Evolutionary conservation across 2,113 vertebrate species (phyloP).

Genomic region (Paedocypris sp.): DNA sequence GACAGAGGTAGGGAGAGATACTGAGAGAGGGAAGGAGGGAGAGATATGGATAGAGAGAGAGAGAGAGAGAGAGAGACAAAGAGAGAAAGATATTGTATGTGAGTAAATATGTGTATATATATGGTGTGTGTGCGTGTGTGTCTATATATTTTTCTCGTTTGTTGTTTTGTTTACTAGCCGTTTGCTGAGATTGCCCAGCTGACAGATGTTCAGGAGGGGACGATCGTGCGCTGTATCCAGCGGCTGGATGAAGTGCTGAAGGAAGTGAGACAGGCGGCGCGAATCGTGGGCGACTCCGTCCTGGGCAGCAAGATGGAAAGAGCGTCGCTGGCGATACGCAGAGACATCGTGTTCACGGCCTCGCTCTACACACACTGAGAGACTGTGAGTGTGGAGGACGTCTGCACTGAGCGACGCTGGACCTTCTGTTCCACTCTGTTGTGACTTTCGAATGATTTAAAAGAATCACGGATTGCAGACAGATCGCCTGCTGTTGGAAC

Average conservation of each 20-base stretch:
- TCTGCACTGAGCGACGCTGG: too few species aligned
- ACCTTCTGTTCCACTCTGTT: too few species aligned
- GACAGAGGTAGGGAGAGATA: too few species aligned
- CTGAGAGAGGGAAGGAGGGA: too few species aligned
- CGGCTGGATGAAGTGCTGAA: conserved; percentile 83
- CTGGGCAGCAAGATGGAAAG: conserved; percentile 84
- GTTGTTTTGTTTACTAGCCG: conserved; percentile 52
- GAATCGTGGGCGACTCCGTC: conserved; percentile 79
- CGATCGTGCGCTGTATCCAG: conserved; percentile 86
- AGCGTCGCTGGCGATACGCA: conserved; percentile 74
- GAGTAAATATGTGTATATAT: too few species aligned
- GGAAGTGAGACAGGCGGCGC: conserved; percentile 76
- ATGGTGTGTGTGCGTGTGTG: too few species aligned
- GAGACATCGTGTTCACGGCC: conserved; percentile 87
- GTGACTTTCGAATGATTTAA: too few species aligned
- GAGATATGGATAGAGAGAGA: too few species aligned
- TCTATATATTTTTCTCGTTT: not conserved
- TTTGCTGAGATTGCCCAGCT: conserved; percentile 79
- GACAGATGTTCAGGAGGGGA: conserved; percentile 80
- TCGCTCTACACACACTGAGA: conserved; percentile 84
- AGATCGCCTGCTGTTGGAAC: too few species aligned
- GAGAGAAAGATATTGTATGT: too few species aligned
- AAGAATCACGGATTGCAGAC: too few species aligned
- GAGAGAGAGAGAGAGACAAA: too few species aligned
- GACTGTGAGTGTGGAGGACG: conserved; percentile 5